Base-by-base conservation (phyloP, 2,113 vertebrate species). In the Elgaria multicarinata region DNA sequence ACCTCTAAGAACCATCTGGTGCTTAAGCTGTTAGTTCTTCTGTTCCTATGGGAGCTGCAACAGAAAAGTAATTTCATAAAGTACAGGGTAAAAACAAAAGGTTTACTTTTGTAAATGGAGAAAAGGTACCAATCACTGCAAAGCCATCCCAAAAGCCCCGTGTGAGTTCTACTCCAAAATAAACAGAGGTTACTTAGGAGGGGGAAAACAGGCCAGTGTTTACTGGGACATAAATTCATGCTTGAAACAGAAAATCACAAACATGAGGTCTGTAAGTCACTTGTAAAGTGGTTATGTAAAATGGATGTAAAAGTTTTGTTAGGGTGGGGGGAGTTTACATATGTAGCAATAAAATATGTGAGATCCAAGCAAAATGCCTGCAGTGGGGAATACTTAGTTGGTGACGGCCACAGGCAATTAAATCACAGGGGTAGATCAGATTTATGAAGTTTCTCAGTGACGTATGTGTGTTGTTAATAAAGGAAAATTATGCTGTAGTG, bases 401-500 rank as follows among this genome's bases (percentile, higher is more conserved):
- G 67, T 3, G 72, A 89, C 86, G 91, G 93, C 87, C 91, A 58
- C 0, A 0, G 91, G 90, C 82, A 33, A 77, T 94, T 87, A 50
- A 95, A 85, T 94, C 94, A 83, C 89, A 89, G 81, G 91, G 92
- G 92, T 85, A 1, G 88, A 91, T 91, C 76, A 92, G 90, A 96
- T 96, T 92, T 95, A 94, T 95, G 92, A 94, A 91, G 66, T 93
- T 95, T 87, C 92, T 93, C 93, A 80, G 87, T 2, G 90, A 95
- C 95, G 92, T 28, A 92, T 95, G 96, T 86, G 6, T 71, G 46
- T 92, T 95, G 94, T 95, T 95, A 97, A 96, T 95, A 96, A 96
- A 96, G 94, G 95, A 95, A 95, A 96, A 97, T 96, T 95, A 96
- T 95, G 96, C 94, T 93, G 93, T 93, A 95, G 94, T 91, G 71